These are phyloP conservation scores for Sarcophaga rosellei DNA, from an alignment of 2,888 invertebrate species.

Conservation along the genomic window DNA sequence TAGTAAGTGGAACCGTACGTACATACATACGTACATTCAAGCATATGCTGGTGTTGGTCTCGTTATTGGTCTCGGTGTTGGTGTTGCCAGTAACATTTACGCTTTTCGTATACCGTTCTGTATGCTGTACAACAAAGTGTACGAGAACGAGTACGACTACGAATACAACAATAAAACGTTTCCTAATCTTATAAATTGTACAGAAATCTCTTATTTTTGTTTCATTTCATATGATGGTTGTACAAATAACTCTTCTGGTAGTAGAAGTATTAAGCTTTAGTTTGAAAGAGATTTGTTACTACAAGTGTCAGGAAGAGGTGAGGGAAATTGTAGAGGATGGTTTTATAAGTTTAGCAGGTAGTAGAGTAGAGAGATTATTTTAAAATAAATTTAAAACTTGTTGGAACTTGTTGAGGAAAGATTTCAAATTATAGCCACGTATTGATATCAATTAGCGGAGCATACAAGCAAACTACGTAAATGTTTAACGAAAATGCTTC, in stretches of 20 bases:
- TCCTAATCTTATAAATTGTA: constrained; percentile 48
- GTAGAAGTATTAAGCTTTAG: neutral
- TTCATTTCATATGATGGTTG: constrained; percentile 33
- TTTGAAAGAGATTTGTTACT: neutral
- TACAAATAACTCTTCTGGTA: constrained; percentile 24
- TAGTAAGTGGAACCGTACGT: constrained; percentile 31
- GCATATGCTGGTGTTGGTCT: neutral
- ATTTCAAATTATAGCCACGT: too few species aligned
- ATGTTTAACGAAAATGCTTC: too few species aligned
- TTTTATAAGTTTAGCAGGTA: neutral
- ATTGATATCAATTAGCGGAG: too few species aligned
- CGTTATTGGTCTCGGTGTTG: too few species aligned
- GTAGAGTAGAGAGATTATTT: neutral
- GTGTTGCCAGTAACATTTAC: constrained; percentile 33
- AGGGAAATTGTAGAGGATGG: too few species aligned
- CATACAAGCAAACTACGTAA: too few species aligned
- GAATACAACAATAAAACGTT: constrained; percentile 3
- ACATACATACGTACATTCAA: constrained; percentile 30
- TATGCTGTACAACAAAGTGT: too few species aligned
- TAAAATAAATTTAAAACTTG: too few species aligned
- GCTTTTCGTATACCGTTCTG: neutral
- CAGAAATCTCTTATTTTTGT: constrained; percentile 41
- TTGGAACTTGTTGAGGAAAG: too few species aligned
- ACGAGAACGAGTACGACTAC: neutral
- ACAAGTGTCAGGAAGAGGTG: neutral